phyloP scores from a whole-genome alignment of 2,888 invertebrate species.

The Andrena praecox region DNA sequence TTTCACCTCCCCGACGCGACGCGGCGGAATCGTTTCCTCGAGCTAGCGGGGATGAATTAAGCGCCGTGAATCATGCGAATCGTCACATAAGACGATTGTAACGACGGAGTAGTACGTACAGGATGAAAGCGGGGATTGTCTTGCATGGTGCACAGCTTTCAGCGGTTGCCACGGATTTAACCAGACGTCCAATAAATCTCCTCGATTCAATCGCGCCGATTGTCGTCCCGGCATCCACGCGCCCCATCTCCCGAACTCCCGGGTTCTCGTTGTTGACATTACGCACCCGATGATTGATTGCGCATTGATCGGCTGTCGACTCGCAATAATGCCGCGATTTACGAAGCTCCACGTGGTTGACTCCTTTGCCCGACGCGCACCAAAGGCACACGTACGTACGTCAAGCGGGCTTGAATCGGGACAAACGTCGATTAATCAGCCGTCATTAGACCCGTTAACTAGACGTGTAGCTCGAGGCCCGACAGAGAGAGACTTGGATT shows the following conservation, averaged over 20 bases:
- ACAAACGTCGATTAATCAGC: slow-evolving; percentile 10
- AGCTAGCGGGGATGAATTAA: no score
- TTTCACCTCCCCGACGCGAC: not conserved
- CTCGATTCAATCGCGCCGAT: slow-evolving; percentile 54
- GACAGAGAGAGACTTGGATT: no score
- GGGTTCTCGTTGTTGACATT: slow-evolving; percentile 31
- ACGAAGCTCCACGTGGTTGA: not conserved
- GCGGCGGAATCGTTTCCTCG: not conserved
- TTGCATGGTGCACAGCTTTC: not conserved
- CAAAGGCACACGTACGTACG: not conserved
- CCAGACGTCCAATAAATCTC: slow-evolving; percentile 46
- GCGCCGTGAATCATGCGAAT: not conserved
- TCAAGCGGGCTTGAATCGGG: no score
- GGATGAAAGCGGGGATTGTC: not conserved
- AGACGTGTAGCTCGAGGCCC: not conserved
- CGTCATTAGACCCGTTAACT: not conserved
- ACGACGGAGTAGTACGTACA: no score
- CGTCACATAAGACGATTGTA: not conserved
- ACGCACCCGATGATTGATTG: slow-evolving; percentile 49
- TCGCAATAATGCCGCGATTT: slow-evolving; percentile 40
- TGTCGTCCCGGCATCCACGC: slow-evolving; percentile 27
- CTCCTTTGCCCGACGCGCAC: not conserved
- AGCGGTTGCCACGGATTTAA: slow-evolving; percentile 15
- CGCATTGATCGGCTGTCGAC: slow-evolving; percentile 37
- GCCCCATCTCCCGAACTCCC: slow-evolving; percentile 36